Evolutionary conservation across 2,888 invertebrate genomes (phyloP).

Genomic region (Chaitophorus viminalis): DNA sequence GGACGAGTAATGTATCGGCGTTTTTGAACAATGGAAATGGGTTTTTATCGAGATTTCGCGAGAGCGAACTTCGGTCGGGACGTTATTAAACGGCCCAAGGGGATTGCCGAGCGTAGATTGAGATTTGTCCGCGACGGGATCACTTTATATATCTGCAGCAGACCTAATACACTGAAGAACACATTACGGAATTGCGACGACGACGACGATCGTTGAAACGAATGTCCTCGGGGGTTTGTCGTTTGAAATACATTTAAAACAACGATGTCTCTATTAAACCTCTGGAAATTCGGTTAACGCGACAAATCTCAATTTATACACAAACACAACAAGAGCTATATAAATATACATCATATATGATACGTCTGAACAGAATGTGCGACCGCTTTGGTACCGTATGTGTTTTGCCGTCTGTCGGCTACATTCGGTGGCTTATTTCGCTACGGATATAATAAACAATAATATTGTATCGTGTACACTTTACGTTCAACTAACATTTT

Average conservation of each 20-base stretch:
- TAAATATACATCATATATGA: not conserved
- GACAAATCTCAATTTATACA: not conserved
- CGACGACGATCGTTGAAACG: not conserved
- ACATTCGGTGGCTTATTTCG: not conserved
- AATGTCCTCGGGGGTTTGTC: not conserved
- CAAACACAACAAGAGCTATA: not conserved
- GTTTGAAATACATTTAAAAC: conserved; percentile 37
- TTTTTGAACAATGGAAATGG: too few relatives aligned
- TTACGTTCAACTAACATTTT: too few relatives aligned
- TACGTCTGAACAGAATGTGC: not conserved
- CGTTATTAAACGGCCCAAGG: conserved; percentile 15
- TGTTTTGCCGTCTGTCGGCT: not conserved
- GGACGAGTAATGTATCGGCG: too few relatives aligned
- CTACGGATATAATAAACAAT: not conserved
- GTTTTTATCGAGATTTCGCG: not conserved
- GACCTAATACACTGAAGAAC: not conserved
- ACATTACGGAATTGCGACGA: not conserved
- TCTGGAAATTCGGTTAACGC: not conserved
- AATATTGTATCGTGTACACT: too few relatives aligned
- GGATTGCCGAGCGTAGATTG: conserved; percentile 4
- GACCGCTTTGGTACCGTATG: not conserved
- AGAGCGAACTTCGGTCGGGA: not conserved
- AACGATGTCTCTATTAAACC: conserved; percentile 6
- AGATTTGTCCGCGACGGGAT: conserved; percentile 2
- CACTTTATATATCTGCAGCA: not conserved